Percentiles rank a stretch among this genome's conserved stretches.
Conservation (phyloP, 2,888 invertebrate species). For the Cephus pulcher region DNA sequence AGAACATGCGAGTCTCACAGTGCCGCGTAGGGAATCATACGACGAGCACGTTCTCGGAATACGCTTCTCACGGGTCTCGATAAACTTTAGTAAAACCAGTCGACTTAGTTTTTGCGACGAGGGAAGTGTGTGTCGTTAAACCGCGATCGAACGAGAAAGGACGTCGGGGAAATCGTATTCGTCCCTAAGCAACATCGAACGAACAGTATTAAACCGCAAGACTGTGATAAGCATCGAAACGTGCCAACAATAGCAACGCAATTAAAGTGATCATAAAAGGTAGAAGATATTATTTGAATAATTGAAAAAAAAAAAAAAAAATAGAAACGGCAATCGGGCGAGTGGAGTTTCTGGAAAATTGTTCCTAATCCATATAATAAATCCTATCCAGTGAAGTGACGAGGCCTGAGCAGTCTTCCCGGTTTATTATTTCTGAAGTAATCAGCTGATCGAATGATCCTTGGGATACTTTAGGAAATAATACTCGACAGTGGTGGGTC, state of each 20-base stretch:
- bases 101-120: not conserved
- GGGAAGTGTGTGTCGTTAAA: not conserved
- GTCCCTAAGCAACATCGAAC: conserved; percentile 19
- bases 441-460: not conserved
- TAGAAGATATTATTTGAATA: not conserved
- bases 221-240: conserved; percentile 24
- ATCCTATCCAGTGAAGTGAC: not conserved
- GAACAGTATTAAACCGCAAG: conserved; percentile 19
- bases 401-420: not conserved
- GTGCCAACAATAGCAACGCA: conserved; percentile 18
- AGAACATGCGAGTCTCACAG: not conserved
- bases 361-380: not conserved
- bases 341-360: not conserved
- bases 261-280: not conserved
- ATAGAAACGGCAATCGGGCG: not conserved
- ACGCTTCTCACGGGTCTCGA: not conserved
- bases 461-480: not conserved
- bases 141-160: not conserved
- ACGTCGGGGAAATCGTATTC: not conserved
- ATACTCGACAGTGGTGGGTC: not conserved
- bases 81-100: not conserved
- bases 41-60: not conserved
- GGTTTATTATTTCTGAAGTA: not conserved
- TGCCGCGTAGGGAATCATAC: not conserved
- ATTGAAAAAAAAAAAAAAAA: not conserved